A percentile compares a stretch with the other conserved stretches of the same genome.
Evolutionary conservation across 2,888 invertebrate genomes (phyloP).

Genomic region (Campoplex nolae): DNA sequence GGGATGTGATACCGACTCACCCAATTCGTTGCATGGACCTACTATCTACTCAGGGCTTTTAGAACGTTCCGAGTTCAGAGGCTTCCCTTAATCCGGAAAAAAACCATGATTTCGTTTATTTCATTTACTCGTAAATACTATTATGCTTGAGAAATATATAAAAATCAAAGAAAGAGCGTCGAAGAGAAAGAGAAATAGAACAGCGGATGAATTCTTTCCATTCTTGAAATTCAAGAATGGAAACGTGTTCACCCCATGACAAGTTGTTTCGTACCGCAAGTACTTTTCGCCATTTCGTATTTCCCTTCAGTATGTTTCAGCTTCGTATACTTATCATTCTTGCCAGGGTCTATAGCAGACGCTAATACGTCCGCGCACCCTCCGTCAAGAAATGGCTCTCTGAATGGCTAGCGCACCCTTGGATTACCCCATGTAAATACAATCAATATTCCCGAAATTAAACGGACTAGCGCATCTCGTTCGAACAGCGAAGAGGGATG

Average conservation of each 20-base stretch:
- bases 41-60: conserved; percentile 7
- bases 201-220: conserved; percentile 44
- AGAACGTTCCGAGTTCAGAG: conserved; percentile 17
- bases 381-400: conserved; percentile 66
- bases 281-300: conserved; percentile 20
- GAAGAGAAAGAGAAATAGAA: not conserved
- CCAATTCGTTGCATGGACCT: conserved; percentile 18
- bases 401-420: conserved; percentile 59
- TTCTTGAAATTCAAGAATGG: conserved; percentile 66
- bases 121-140: not conserved
- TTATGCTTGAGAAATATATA: not conserved
- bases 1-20: conserved; percentile 8
- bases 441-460: conserved; percentile 58
- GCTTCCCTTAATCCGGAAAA: conserved; percentile 4
- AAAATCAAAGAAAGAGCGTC: conserved; percentile 19
- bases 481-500: not conserved
- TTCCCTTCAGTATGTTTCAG: conserved; percentile 37
- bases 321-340: conserved; percentile 43
- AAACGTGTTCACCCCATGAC: conserved; percentile 28
- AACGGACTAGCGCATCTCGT: conserved; percentile 38
- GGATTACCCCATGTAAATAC: conserved; percentile 39
- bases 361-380: conserved; percentile 39
- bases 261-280: not conserved
- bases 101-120: conserved; percentile 19
- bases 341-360: conserved; percentile 20